These are phyloP conservation scores for Luffia ferchaultella DNA, from an alignment of 2,888 invertebrate species.

Conservation along the genomic window DNA sequence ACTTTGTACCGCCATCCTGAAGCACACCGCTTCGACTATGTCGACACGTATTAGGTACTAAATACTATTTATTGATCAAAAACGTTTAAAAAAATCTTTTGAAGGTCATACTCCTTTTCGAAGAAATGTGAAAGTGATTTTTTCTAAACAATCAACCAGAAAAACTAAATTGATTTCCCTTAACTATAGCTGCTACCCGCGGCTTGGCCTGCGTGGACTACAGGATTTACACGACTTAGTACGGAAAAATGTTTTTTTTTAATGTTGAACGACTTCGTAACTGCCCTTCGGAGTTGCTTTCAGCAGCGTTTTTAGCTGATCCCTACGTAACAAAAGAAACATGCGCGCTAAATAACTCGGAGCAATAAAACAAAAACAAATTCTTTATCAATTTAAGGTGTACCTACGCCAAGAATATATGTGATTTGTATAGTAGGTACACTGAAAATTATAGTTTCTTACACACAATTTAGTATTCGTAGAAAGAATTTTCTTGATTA, in stretches of 20 bases:
- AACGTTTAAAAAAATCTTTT: background rate
- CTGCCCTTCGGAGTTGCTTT: background rate
- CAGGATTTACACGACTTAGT: no score
- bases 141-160: background rate
- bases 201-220: background rate
- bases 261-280: no score
- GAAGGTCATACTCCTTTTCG: background rate
- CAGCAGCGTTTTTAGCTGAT: background rate
- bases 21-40: background rate
- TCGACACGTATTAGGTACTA: background rate
- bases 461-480: no score
- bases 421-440: no score
- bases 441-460: no score
- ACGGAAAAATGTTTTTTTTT: background rate
- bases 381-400: background rate
- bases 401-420: no score
- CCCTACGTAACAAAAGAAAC: background rate
- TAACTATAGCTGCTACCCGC: background rate
- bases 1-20: no score
- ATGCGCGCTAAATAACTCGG: background rate
- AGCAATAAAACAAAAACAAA: background rate
- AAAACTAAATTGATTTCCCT: background rate
- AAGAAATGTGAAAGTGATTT: no score
- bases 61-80: background rate
- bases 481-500: no score